Percentiles rank a stretch among this genome's conserved stretches.
These are phyloP conservation scores for Pseudopodoces humilis DNA, from an alignment of 2,113 vertebrate species.

Conservation along the genomic window DNA sequence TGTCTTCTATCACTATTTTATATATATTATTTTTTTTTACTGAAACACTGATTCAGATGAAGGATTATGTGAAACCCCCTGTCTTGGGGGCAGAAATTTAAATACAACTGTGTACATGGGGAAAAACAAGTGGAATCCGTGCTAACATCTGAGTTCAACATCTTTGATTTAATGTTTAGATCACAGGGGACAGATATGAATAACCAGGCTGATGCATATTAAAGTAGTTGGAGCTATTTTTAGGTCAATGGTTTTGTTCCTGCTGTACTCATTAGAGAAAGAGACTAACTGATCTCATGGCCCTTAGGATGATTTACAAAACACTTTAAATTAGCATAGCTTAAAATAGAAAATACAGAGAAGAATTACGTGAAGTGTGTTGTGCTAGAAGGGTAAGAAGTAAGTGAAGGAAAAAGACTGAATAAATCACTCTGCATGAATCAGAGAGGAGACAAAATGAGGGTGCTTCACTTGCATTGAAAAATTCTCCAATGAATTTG, in stretches of 20 bases:
- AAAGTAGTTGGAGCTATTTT: conserved; percentile 51
- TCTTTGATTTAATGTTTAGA: conserved; percentile 38
- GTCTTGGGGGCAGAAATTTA: neutral
- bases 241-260: conserved; percentile 50
- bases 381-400: neutral
- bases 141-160: conserved; percentile 23
- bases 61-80: neutral
- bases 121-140: conserved; percentile 1
- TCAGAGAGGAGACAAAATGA: neutral
- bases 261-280: conserved; percentile 47
- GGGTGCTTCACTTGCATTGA: neutral
- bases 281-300: conserved; percentile 49
- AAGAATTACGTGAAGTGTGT: neutral
- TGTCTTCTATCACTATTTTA: neutral
- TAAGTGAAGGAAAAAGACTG: neutral
- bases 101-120: neutral
- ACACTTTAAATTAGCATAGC: conserved; percentile 31
- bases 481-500: neutral
- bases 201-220: conserved; percentile 55
- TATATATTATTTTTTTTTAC: neutral
- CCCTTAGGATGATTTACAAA: conserved; percentile 54
- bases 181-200: conserved; percentile 52
- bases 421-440: neutral
- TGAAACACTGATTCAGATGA: neutral
- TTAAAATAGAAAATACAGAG: conserved; percentile 41